Conservation (phyloP, 23 tunicate genomes). For the Clavelina lepadiformis region DNA sequence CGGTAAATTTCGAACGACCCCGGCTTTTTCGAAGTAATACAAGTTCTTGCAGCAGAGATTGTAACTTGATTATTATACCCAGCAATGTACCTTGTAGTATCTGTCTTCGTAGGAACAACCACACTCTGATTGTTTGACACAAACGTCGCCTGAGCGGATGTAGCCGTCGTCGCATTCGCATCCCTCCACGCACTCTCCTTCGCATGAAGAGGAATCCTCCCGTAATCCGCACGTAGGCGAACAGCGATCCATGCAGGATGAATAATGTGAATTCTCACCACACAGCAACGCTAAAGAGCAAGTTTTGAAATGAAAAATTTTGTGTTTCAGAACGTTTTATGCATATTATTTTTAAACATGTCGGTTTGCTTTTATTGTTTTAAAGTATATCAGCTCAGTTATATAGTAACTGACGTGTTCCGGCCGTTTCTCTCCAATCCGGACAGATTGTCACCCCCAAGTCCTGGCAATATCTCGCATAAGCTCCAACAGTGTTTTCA, state of each 20-base stretch:
- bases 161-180: constrained; percentile 42
- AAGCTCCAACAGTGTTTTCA: constrained; percentile 16
- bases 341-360: too few relatives aligned
- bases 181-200: constrained; percentile 43
- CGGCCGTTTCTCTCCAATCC: constrained; percentile 25
- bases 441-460: constrained; percentile 5
- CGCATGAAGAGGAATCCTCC: too few relatives aligned
- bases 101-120: constrained; percentile 25
- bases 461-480: constrained; percentile 39
- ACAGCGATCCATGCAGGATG: constrained; percentile 25
- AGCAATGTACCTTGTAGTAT: constrained; percentile 40
- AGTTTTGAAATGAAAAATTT: too few relatives aligned
- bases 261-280: constrained; percentile 40
- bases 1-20: too few relatives aligned
- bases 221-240: constrained; percentile 38
- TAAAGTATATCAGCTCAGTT: too few relatives aligned
- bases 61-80: too few relatives aligned
- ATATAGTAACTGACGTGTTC: constrained; percentile 41
- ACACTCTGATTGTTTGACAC: constrained; percentile 27
- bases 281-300: constrained; percentile 44
- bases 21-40: too few relatives aligned
- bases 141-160: constrained; percentile 20
- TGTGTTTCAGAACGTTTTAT: too few relatives aligned
- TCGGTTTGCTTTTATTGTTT: too few relatives aligned
- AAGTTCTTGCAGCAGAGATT: too few relatives aligned